phyloP scores from a whole-genome alignment of 1,140 invertebrate species.

The Diuraphis noxia region DNA sequence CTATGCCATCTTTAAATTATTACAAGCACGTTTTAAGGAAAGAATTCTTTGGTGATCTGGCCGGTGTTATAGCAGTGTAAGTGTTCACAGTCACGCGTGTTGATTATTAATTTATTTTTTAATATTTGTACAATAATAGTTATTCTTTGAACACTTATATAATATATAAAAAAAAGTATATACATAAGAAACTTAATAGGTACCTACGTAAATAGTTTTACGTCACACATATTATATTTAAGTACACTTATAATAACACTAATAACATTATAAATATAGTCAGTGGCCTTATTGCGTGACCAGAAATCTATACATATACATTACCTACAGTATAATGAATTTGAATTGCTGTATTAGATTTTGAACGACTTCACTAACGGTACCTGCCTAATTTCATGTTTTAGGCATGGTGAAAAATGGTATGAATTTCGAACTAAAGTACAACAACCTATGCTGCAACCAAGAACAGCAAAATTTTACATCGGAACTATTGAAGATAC shows the following conservation, averaged over 20 bases:
- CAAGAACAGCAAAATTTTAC: conserved; percentile 74
- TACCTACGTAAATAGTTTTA: neutral
- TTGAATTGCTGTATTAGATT: neutral
- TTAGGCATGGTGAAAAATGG: conserved; percentile 83
- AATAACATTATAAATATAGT: neutral
- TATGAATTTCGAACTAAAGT: conserved; percentile 78
- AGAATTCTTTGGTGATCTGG: conserved; percentile 73
- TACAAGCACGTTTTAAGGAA: conserved; percentile 75
- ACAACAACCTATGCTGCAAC: conserved; percentile 80
- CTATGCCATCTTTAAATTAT: conserved; percentile 76
- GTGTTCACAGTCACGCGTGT: conserved; percentile 58
- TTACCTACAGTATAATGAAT: neutral
- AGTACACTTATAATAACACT: neutral
- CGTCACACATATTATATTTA: neutral
- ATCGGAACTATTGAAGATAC: conserved; percentile 74
- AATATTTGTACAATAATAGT: neutral
- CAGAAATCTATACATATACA: neutral
- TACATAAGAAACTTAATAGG: neutral
- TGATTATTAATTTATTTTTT: neutral
- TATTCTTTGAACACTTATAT: neutral
- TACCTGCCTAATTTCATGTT: conserved; percentile 47
- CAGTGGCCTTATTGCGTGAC: neutral
- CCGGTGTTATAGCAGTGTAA: conserved; percentile 80
- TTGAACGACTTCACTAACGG: neutral
- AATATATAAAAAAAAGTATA: neutral